Conservation (phyloP, 2,888 invertebrate genomes). For the Tineola bisselliella region DNA sequence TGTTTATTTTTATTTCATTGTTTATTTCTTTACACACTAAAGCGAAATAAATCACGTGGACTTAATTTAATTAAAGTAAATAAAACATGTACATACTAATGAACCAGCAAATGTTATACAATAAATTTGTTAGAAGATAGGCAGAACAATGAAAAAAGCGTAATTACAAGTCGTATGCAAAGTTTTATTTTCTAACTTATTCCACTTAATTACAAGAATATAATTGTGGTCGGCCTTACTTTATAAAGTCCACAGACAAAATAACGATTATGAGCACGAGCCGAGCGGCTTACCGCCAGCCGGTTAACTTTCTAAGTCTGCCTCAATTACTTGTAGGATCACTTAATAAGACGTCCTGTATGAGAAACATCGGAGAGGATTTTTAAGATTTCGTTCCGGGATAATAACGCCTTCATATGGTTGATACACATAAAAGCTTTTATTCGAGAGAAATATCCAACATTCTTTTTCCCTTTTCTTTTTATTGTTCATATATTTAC, state of each 20-base stretch:
- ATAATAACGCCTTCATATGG: neutral
- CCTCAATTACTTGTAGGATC: constrained; percentile 53
- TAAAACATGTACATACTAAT: too few species aligned
- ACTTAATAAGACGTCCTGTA: constrained; percentile 49
- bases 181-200: neutral
- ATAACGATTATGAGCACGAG: constrained; percentile 56
- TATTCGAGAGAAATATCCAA: neutral
- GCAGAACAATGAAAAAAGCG: too few species aligned
- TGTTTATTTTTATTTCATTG: too few species aligned
- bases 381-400: constrained; percentile 43
- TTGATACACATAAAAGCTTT: neutral
- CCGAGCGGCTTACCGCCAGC: constrained; percentile 44
- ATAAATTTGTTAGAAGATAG: too few species aligned
- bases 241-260: constrained; percentile 63
- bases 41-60: too few species aligned
- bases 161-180: neutral
- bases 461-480: too few species aligned
- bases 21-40: too few species aligned
- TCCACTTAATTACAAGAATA: constrained; percentile 8
- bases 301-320: constrained; percentile 63
- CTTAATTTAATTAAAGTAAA: too few species aligned
- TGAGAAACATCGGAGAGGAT: constrained; percentile 39
- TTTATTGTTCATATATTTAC: too few species aligned
- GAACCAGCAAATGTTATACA: too few species aligned
- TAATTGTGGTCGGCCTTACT: neutral